phyloP scores from a whole-genome alignment of 2,113 vertebrate genomes.

The Platycercus adscitus region DNA sequence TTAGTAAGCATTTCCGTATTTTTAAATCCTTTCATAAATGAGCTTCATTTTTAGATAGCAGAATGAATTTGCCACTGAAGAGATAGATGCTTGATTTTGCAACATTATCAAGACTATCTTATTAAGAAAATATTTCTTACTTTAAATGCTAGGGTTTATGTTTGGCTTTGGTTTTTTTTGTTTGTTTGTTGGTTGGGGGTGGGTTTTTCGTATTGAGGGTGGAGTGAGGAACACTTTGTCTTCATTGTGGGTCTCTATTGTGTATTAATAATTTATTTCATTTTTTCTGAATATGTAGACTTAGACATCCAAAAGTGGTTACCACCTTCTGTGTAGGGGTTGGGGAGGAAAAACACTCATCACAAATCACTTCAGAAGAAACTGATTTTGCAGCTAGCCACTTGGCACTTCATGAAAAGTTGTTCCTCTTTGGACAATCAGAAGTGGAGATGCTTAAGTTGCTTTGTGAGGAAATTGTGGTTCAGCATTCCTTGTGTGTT shows the following conservation, averaged over 20 bases:
- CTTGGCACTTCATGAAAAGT: neutral
- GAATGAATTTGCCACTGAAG: neutral
- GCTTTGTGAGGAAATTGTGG: neutral
- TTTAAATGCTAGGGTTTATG: neutral
- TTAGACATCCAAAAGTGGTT: neutral
- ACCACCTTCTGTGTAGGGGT: neutral
- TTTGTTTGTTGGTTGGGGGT: neutral
- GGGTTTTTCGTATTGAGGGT: rapidly evolving
- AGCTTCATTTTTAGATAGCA: neutral
- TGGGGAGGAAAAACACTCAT: neutral
- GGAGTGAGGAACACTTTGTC: neutral
- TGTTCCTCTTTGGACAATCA: neutral
- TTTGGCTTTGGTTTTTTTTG: neutral
- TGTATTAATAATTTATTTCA: neutral
- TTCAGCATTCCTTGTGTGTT: neutral
- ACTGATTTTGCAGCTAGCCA: neutral
- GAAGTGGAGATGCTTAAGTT: neutral
- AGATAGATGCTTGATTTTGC: neutral
- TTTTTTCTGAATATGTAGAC: neutral
- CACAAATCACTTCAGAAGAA: neutral
- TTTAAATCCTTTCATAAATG: neutral
- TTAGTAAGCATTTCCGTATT: neutral
- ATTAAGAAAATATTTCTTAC: neutral
- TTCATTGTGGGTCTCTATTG: neutral
- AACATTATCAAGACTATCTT: neutral